These are phyloP conservation scores for Athetis lepigone DNA, from an alignment of 2,888 invertebrate genomes.

Conservation along the genomic window DNA sequence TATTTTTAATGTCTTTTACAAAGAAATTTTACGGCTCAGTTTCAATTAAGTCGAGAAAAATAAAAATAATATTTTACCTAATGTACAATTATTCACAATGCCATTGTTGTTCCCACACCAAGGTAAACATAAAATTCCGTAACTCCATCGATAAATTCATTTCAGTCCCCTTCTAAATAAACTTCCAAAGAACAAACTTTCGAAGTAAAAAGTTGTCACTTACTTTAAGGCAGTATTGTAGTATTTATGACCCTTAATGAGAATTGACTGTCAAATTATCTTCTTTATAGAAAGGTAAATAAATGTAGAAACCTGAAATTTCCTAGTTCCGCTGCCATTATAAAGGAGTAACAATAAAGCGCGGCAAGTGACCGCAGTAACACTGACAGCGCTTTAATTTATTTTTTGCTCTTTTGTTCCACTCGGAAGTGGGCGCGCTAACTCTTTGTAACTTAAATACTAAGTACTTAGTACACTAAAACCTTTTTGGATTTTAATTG, in stretches of 20 bases:
- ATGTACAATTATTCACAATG: too few relatives aligned
- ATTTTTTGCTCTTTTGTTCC: constrained; percentile 17
- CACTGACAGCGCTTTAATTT: constrained; percentile 20
- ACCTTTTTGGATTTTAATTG: constrained; percentile 32
- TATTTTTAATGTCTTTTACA: too few relatives aligned
- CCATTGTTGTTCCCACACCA: too few relatives aligned
- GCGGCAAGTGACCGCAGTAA: constrained; percentile 17
- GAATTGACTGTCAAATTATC: background rate
- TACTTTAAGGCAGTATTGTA: background rate
- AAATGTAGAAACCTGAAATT: too few relatives aligned
- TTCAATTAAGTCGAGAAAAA: too few relatives aligned
- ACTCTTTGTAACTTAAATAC: constrained; percentile 35
- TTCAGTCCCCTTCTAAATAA: background rate
- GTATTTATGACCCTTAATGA: background rate
- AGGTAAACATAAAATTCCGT: background rate
- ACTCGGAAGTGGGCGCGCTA: constrained; percentile 33
- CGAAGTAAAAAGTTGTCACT: background rate
- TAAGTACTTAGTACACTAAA: constrained; percentile 19
- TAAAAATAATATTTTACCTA: too few relatives aligned
- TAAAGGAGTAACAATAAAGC: background rate
- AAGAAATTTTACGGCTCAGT: too few relatives aligned
- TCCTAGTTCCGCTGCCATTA: too few relatives aligned
- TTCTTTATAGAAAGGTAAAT: too few relatives aligned
- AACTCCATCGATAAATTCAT: background rate
- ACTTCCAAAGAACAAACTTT: background rate